Conservation (phyloP, 2,113 vertebrate genomes). For the Phalacrocorax carbo region DNA sequence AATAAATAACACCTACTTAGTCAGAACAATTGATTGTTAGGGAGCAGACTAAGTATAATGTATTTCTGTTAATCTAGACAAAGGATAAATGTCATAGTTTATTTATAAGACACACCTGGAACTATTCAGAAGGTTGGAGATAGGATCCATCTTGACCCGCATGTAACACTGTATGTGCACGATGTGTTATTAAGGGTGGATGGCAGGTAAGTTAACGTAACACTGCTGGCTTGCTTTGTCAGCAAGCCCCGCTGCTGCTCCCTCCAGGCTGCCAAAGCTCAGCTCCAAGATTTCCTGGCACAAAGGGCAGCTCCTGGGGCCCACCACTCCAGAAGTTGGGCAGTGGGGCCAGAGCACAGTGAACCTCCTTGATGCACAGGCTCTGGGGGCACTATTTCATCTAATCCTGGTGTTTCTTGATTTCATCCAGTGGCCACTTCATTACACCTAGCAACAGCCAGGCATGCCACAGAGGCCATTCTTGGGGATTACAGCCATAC, state of each 20-base stretch:
- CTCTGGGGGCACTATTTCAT: too few relatives aligned
- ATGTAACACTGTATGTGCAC: rapidly evolving
- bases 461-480: rapidly evolving
- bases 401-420: neutral
- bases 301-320: neutral
- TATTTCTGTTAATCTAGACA: slow-evolving; percentile 3
- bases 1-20: slow-evolving; percentile 38
- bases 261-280: neutral
- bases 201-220: rapidly evolving
- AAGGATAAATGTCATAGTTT: neutral
- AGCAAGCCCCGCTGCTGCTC: rapidly evolving
- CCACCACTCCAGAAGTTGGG: rapidly evolving
- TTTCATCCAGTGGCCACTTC: neutral
- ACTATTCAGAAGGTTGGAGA: neutral
- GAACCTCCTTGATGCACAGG: rapidly evolving
- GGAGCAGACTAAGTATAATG: neutral
- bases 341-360: neutral
- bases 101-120: neutral
- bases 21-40: slow-evolving; percentile 7
- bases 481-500: neutral
- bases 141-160: neutral
- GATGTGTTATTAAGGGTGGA: rapidly evolving
- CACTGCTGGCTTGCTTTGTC: rapidly evolving
- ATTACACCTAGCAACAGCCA: neutral
- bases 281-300: neutral